A percentile compares a stretch with the other conserved stretches of the same genome.
These are phyloP conservation scores for Julus scandinavius DNA, from an alignment of 2,888 invertebrate genomes.

Conservation along the genomic window DNA sequence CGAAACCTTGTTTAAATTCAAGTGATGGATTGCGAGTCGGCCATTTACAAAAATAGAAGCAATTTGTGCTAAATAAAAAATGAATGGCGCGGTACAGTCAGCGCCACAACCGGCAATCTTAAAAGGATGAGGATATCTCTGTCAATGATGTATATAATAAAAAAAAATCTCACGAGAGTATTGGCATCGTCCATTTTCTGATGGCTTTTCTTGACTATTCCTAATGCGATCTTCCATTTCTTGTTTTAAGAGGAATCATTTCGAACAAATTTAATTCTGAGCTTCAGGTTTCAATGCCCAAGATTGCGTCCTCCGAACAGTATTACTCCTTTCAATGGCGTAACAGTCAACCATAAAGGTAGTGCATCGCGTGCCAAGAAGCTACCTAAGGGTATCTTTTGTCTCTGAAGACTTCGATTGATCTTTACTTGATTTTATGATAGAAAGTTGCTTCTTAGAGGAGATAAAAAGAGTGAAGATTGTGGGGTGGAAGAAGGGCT, in stretches of 20 bases:
- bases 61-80: too few relatives aligned
- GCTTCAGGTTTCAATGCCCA: not conserved
- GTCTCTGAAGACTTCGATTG: conserved; percentile 35
- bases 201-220: not conserved
- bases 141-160: too few relatives aligned
- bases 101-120: too few relatives aligned
- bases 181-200: not conserved
- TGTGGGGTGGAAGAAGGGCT: not conserved
- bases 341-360: not conserved
- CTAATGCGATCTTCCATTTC: not conserved
- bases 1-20: too few relatives aligned
- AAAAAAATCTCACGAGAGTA: not conserved
- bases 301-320: not conserved
- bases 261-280: not conserved
- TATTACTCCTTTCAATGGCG: not conserved
- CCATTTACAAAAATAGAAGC: too few relatives aligned
- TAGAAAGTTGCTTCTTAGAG: conserved; percentile 35
- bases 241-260: conserved; percentile 16
- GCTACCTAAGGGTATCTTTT: conserved; percentile 6
- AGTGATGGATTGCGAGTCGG: too few relatives aligned
- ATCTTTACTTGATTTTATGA: conserved; percentile 42
- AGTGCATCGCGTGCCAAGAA: conserved; percentile 22
- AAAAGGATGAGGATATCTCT: too few relatives aligned
- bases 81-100: too few relatives aligned
- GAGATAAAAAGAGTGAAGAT: conserved; percentile 33